Evolutionary conservation across 1,140 invertebrate species (phyloP).

Genomic region (Coenobita brevimanus): DNA sequence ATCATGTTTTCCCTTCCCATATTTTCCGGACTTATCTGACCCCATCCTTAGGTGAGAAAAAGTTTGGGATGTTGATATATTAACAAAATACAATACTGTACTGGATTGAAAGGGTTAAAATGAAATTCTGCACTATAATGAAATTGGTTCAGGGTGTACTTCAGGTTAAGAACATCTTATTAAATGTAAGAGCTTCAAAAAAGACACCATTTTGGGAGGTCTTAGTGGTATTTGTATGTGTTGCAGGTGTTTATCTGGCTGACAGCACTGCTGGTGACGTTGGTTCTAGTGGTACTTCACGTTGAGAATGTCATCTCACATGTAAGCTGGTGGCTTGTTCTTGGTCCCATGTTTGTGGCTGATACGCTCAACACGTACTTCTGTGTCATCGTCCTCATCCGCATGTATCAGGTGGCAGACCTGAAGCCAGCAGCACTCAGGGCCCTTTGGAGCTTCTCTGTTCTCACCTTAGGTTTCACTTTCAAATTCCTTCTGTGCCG

Average conservation of each 20-base stretch:
- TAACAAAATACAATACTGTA: too few species aligned
- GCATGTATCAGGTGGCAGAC: slow-evolving; percentile 88
- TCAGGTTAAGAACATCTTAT: too few species aligned
- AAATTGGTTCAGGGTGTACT: too few species aligned
- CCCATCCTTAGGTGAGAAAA: too few species aligned
- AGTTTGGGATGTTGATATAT: too few species aligned
- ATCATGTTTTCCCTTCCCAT: too few species aligned
- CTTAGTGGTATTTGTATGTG: background rate
- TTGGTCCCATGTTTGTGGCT: slow-evolving; percentile 91
- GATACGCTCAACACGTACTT: slow-evolving; percentile 96
- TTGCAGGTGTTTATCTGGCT: slow-evolving; percentile 91
- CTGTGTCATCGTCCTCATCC: slow-evolving; percentile 93
- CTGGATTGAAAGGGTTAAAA: too few species aligned
- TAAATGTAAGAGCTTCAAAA: too few species aligned
- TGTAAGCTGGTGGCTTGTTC: slow-evolving; percentile 85
- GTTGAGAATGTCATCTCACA: slow-evolving; percentile 71
- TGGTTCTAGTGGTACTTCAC: slow-evolving; percentile 84
- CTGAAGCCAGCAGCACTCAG: slow-evolving; percentile 85
- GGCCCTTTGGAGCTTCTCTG: slow-evolving; percentile 88
- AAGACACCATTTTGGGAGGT: background rate
- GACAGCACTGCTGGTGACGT: slow-evolving; percentile 87
- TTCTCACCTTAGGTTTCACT: too few species aligned
- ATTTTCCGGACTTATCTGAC: too few species aligned
- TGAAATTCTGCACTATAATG: too few species aligned
- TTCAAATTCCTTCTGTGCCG: slow-evolving; percentile 91